Percentiles rank a stretch among this genome's conserved stretches.
These are phyloP conservation scores for Stenoptilia bipunctidactyla DNA, from an alignment of 2,888 invertebrate genomes.

Conservation along the genomic window DNA sequence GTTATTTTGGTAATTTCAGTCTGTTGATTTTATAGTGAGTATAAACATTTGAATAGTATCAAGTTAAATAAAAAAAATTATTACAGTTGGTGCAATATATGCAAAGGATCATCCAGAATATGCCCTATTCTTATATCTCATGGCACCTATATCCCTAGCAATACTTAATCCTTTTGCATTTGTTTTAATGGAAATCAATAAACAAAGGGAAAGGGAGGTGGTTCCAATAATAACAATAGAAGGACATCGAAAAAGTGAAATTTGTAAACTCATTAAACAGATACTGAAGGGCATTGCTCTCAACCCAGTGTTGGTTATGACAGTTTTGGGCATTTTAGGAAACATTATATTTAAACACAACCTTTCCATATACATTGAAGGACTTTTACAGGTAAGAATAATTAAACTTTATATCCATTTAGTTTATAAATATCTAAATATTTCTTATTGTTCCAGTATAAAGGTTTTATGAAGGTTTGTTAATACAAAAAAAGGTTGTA, in stretches of 20 bases:
- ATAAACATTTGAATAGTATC: background rate
- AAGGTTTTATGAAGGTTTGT: too few species aligned
- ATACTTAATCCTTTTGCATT: slow-evolving; percentile 94
- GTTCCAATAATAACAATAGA: slow-evolving; percentile 22
- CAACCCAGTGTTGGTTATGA: slow-evolving; percentile 95
- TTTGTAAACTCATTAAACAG: slow-evolving; percentile 48
- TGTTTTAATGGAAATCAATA: slow-evolving; percentile 87
- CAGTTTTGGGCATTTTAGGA: slow-evolving; percentile 88
- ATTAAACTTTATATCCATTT: too few species aligned
- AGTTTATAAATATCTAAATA: too few species aligned
- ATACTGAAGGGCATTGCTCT: slow-evolving; percentile 79
- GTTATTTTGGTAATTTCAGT: slow-evolving; percentile 20
- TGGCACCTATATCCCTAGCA: slow-evolving; percentile 94
- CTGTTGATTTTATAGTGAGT: background rate
- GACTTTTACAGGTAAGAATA: slow-evolving; percentile 77
- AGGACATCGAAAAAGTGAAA: slow-evolving; percentile 22
- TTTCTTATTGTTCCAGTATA: too few species aligned
- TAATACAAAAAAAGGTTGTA: too few species aligned
- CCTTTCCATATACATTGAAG: slow-evolving; percentile 80
- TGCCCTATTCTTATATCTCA: slow-evolving; percentile 89
- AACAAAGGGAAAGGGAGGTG: slow-evolving; percentile 59
- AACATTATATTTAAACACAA: slow-evolving; percentile 85
- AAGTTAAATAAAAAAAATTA: background rate
- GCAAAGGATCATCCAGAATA: slow-evolving; percentile 89
- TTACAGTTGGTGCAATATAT: slow-evolving; percentile 86